Evolutionary conservation across 2,113 vertebrate genomes (phyloP).

Genomic region (Pseudorectes ferrugineus): DNA sequence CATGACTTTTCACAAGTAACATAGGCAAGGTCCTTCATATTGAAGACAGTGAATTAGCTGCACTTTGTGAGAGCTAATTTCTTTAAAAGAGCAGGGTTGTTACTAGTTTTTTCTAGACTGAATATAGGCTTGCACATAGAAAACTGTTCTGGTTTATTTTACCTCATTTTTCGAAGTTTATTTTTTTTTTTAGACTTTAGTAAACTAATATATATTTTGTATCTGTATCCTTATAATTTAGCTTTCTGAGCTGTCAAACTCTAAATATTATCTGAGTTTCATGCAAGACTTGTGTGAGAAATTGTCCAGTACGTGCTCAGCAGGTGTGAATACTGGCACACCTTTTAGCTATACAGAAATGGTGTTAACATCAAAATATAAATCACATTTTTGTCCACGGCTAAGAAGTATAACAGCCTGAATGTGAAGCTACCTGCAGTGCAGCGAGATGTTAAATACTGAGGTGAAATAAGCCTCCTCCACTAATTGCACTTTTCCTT

Average conservation of each 20-base stretch:
- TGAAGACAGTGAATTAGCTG: slow-evolving; percentile 60
- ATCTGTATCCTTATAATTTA: background rate
- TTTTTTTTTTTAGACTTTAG: slow-evolving; percentile 18
- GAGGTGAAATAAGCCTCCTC: background rate
- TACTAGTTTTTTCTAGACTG: slow-evolving; percentile 25
- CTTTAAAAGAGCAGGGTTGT: slow-evolving; percentile 21
- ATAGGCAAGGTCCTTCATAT: slow-evolving; percentile 69
- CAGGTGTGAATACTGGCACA: background rate
- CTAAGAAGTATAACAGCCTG: background rate
- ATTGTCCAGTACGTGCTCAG: background rate
- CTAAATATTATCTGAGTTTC: background rate
- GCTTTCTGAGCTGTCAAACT: background rate
- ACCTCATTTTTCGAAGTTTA: slow-evolving; percentile 41
- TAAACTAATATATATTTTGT: slow-evolving; percentile 28
- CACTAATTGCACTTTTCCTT: slow-evolving; percentile 11
- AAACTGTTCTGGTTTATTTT: slow-evolving; percentile 12
- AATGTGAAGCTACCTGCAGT: background rate
- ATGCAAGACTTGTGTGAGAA: background rate
- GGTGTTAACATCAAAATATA: background rate
- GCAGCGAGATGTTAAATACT: background rate
- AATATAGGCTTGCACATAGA: slow-evolving; percentile 47
- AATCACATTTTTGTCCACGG: background rate
- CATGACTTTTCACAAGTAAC: background rate
- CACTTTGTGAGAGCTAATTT: slow-evolving; percentile 17
- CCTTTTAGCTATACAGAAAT: background rate